Base-by-base conservation (phyloP, 2,113 vertebrate species). In the Ctenomys sociabilis region DNA sequence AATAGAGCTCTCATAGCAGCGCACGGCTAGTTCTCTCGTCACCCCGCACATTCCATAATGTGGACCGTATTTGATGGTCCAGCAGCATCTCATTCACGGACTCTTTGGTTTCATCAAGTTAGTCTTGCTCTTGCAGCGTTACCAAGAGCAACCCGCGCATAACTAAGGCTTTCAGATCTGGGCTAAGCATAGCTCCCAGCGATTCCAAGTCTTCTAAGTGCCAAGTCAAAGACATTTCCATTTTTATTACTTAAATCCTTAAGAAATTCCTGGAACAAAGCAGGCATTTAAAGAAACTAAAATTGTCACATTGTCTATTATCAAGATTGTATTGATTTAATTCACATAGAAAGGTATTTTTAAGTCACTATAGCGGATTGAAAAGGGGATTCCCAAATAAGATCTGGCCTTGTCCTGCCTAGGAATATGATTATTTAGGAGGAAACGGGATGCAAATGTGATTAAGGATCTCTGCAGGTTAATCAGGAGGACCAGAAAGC, bases 321-420 rank as follows among this genome's bases (percentile, higher is more conserved):
- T 94, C 82, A 96, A 93, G 93, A 97, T 93, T 43, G 45, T 43
- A 61, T 57, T 92, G 63, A 89, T 92, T 86, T 96, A 52, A 63
- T 30, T 40, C 0, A 40, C n/a, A 95, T 66, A 88, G 57, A 43
- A 37, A 88, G 75, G 24, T 57, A 37, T 88, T 81, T 68, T 12
- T 7, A 93, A 90, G 73, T 80, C 24, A 43, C n/a, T 82, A 2
- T 94, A 30, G 52, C 70, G 45, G 54, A 14, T 70, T 77, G 24
- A 91, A 84, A 84, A 35, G 10, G 32, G 40, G 22, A 54, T 61
- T 52, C 32, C 3, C 4, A 3, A 63, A 82, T 8, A 45, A 70
- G 14, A 52, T 21, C 63, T 40, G 32, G 16, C 14, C 3, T 1
- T n/a, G 1, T 93, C 24, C 17, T 52, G 85, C 1, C 45, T 87